Evolutionary conservation across 1,140 invertebrate species (phyloP), one percentile per base, ranked within the genome.

Genomic region (Microvelia longipes): DNA sequence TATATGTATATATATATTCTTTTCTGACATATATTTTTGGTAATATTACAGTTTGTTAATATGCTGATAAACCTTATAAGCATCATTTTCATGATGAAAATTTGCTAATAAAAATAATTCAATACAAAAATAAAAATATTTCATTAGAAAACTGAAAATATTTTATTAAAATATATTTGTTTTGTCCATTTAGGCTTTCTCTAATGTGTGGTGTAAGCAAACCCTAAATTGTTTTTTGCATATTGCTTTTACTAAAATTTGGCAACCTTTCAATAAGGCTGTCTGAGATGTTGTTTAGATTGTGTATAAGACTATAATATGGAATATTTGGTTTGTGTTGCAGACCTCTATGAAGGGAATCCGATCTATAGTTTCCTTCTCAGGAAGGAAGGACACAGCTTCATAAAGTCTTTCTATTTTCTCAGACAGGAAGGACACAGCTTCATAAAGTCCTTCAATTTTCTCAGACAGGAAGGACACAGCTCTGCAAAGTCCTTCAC

Each of bases 271-370:
- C 25, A 11, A 14, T 27, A 19, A 19, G 25, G 19, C 25, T 5
- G 5, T 11, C 5, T 24, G 26, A 19, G 11, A 13, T 65, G 5
- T 13, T 5, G 19, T 19, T 65, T 27, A 5, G 11, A 65, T 65
- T 29, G 24, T 2, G 2, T 27, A 2, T 28, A 26, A 29, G 25
- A 27, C 2, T 29, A 2, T 13, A 28, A 2, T 67, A 15, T 29
- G 2, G 66, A 67, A 28, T 28, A 60, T 68, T 68, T 24, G 35
- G 14, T 71, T n/a, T n/a, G n/a, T 71, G 68, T 73, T 86, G 71
- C 83, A 93, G 90, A 90, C 89, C 68, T 92, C 90, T 25, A 89
- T 92, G 30, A 92, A 92, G 82, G 90, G 90, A 27, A 92, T 92
- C 74, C 85, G 90, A 71, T 91, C 90, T 65, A 92, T 92, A 72